A percentile compares a stretch with the other conserved stretches of the same genome.
Evolutionary conservation across 2,888 invertebrate genomes (phyloP).

Genomic region (Plebejus melissa): DNA sequence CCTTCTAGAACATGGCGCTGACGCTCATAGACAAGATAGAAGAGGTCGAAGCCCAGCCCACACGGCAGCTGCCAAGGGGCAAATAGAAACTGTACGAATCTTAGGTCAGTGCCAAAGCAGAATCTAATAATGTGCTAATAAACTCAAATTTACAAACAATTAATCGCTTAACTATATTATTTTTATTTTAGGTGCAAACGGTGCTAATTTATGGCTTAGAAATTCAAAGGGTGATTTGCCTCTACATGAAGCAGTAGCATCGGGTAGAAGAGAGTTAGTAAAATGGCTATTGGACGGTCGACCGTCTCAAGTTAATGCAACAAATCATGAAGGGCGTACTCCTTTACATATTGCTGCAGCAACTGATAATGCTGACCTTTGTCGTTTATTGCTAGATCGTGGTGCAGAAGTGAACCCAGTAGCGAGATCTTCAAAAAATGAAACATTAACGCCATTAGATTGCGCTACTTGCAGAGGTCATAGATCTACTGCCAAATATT

Average conservation of each 20-base stretch:
- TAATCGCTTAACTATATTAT: background rate
- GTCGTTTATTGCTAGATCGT: slow-evolving; percentile 90
- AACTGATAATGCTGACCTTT: slow-evolving; percentile 95
- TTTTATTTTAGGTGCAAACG: slow-evolving; percentile 64
- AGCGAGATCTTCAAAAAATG: slow-evolving; percentile 89
- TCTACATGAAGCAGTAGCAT: slow-evolving; percentile 96
- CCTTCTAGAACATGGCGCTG: slow-evolving; percentile 92
- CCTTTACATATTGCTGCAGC: slow-evolving; percentile 96
- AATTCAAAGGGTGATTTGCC: slow-evolving; percentile 97
- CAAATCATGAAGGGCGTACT: slow-evolving; percentile 95
- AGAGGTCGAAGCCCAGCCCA: slow-evolving; percentile 96
- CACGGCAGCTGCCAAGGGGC: slow-evolving; percentile 97
- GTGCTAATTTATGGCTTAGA: slow-evolving; percentile 93
- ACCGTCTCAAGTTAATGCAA: slow-evolving; percentile 90
- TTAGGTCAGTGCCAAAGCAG: slow-evolving; percentile 59
- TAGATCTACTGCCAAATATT: slow-evolving; percentile 93
- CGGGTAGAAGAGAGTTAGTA: slow-evolving; percentile 92
- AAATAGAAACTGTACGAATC: slow-evolving; percentile 90
- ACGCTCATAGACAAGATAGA: slow-evolving; percentile 94
- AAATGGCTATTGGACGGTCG: slow-evolving; percentile 92
- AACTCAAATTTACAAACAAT: background rate
- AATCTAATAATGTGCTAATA: background rate
- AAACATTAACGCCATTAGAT: slow-evolving; percentile 93
- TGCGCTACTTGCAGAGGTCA: slow-evolving; percentile 92
- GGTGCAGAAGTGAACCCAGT: slow-evolving; percentile 92